Evolutionary conservation across 2,888 invertebrate species (phyloP), one percentile per base, ranked within the genome.

Genomic region (Conus canariensis): DNA sequence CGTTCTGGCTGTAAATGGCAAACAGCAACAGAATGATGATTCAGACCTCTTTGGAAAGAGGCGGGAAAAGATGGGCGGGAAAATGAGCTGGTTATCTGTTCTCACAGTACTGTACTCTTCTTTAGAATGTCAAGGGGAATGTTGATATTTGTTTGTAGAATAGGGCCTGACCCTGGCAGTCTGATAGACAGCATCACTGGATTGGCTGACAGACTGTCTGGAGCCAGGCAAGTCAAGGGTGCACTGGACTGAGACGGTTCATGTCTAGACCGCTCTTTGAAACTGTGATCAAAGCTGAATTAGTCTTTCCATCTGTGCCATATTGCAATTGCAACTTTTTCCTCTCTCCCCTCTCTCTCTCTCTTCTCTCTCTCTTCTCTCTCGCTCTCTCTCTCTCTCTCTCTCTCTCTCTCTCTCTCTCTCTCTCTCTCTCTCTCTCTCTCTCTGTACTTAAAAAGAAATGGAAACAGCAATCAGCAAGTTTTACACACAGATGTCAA

Each of bases 31-130:
- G 59, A 83, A 16, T 25, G 4, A 25, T 14, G 64, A 64, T 19
- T 86, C 64, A n/a, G 22, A 58, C 22, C 59, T 2, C 83, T 83
- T 86, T 86, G 64, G 67, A 86, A 25, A 30, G 85, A 30, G 14
- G 85, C 85, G 60, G 85, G 85, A 30, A 86, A 86, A 86, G 85
- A 86, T 86, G n/a, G 85, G 60, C 12, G 64, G 85, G 60, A 25
- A 25, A 86, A 86, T 64, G 19, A 64, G 64, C 64, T 25, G 83
- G 45, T 83, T 86, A 86, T 86, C 85, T 25, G 64, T 9, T 7
- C 22, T 25, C 16, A 25, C 22, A 30, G 64, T 14, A 60, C 74
- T 56, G 67, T 70, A 74, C 4, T 87, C 30, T 12, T 87, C 22
- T 87, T 45, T 70, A 7, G 12, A n/a, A 10, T 87, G 45, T 87